Percentiles rank a stretch among this genome's conserved stretches.
Evolutionary conservation across 2,888 invertebrate genomes (phyloP).

Genomic region (Drosophila mulleri): DNA sequence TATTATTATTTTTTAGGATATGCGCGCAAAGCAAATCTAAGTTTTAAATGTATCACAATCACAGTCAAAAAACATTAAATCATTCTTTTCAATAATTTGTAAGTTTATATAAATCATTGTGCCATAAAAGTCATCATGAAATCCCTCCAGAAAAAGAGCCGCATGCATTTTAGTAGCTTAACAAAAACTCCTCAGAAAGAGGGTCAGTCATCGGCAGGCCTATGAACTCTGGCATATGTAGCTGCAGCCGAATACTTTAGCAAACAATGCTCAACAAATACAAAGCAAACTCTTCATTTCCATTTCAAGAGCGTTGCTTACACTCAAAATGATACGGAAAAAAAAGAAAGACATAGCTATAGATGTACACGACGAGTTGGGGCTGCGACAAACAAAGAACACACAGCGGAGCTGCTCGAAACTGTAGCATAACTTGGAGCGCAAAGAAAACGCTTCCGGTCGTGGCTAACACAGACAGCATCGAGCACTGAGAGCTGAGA

Average conservation of each 20-base stretch:
- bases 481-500: conserved; percentile 24
- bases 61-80: too few species aligned
- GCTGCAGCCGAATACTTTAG: conserved; percentile 22
- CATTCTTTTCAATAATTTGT: background rate
- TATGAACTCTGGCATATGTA: conserved; percentile 21
- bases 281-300: conserved; percentile 54
- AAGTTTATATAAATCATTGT: background rate
- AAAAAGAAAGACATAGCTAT: conserved; percentile 4
- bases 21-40: too few species aligned
- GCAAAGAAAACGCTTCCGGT: conserved; percentile 77
- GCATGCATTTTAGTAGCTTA: background rate
- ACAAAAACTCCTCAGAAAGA: conserved; percentile 9
- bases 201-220: conserved; percentile 30
- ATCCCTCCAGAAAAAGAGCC: background rate
- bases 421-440: conserved; percentile 68
- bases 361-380: background rate
- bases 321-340: conserved; percentile 26
- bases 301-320: conserved; percentile 49
- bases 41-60: too few species aligned
- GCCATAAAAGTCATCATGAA: background rate
- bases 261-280: conserved; percentile 52
- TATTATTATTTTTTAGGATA: too few species aligned
- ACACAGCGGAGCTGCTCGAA: conserved; percentile 40
- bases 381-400: conserved; percentile 39
- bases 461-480: conserved; percentile 50